Percentiles rank a stretch among this genome's conserved stretches.
Conservation (phyloP, 2,113 vertebrate genomes). For the Acanthochromis polyacanthus region DNA sequence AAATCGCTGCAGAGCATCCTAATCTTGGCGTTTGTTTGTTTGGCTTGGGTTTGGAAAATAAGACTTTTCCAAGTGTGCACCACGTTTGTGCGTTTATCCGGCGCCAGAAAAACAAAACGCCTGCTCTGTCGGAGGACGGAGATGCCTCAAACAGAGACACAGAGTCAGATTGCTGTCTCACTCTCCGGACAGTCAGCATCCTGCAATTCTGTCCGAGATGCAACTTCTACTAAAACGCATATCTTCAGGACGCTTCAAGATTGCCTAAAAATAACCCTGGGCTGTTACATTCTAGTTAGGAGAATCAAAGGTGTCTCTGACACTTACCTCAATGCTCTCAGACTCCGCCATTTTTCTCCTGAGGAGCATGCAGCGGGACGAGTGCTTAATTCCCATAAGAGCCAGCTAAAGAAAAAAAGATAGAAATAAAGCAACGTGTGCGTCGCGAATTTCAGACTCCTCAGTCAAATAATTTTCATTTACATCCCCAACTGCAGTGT, state of each 20-base stretch:
- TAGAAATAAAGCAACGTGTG: constrained; percentile 16
- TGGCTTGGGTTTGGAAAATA: too few species aligned
- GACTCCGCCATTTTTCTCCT: constrained; percentile 98
- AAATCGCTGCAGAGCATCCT: neutral
- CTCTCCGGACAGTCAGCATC: constrained; percentile 33
- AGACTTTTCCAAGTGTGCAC: too few species aligned
- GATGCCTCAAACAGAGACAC: neutral
- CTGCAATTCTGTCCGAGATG: constrained; percentile 3
- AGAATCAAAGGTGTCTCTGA: constrained; percentile 42
- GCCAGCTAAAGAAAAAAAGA: constrained; percentile 65
- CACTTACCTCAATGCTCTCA: constrained; percentile 93
- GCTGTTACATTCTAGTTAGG: neutral
- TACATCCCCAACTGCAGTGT: constrained; percentile 25
- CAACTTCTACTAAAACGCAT: constrained; percentile 39
- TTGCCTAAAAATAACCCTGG: neutral
- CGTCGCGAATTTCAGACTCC: neutral
- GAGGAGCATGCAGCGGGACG: constrained; percentile 97
- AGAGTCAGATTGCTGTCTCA: constrained; percentile 6
- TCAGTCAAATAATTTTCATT: constrained; percentile 37
- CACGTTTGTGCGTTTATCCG: neutral
- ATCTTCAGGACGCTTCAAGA: constrained; percentile 13
- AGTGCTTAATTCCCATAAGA: constrained; percentile 99
- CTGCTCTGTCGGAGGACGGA: neutral
- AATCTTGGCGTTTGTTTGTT: neutral
- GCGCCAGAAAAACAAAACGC: neutral